A percentile compares a stretch with the other conserved stretches of the same genome.
Conservation (phyloP, 2,888 invertebrate genomes). For the Drosophila antonietae region DNA sequence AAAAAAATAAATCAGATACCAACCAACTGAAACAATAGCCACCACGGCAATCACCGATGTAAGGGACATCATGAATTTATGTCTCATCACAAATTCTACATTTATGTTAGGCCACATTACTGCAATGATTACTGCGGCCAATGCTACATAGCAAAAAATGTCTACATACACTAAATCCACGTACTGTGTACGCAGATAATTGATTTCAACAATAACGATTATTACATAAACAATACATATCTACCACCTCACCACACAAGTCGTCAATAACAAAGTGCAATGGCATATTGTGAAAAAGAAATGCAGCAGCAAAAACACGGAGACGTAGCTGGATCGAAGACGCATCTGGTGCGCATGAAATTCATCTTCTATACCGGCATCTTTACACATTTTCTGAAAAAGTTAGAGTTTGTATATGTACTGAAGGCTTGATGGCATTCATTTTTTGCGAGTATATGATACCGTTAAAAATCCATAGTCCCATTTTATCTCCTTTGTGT, state of each 20-base stretch:
- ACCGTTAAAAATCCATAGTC: constrained; percentile 34
- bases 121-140: background rate
- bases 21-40: constrained; percentile 37
- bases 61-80: constrained; percentile 30
- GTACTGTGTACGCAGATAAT: background rate
- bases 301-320: constrained; percentile 44
- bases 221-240: constrained; percentile 3
- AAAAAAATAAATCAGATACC: background rate
- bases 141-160: constrained; percentile 1
- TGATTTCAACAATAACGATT: background rate
- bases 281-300: constrained; percentile 3
- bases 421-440: background rate
- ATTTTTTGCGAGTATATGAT: background rate
- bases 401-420: background rate
- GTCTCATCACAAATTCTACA: constrained; percentile 3
- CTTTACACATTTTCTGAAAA: constrained; percentile 26
- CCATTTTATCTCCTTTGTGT: constrained; percentile 24
- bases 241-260: constrained; percentile 34
- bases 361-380: constrained; percentile 24
- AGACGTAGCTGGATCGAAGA: constrained; percentile 16
- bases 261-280: constrained; percentile 22
- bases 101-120: constrained; percentile 39
- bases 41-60: constrained; percentile 40
- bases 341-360: constrained; percentile 20
- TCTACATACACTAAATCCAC: constrained; percentile 27